Base-by-base conservation (phyloP, 2,888 invertebrate genomes). In the Apodemia hepburni region DNA sequence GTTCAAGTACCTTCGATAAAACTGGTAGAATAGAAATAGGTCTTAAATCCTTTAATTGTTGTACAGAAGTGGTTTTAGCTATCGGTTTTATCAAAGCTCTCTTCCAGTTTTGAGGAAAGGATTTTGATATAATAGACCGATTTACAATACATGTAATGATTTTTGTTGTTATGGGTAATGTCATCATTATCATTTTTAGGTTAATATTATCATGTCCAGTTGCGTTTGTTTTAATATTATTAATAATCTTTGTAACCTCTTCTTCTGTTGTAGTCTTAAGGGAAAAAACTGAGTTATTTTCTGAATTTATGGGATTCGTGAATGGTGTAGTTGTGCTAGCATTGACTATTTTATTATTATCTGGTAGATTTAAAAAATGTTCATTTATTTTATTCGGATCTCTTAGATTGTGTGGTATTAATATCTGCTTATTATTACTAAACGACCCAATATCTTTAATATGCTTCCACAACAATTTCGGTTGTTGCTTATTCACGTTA, bases 301-400 rank as follows among this genome's bases (percentile, higher is more conserved):
- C 72, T 74, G 74, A 1, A 42, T 38, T 0, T 54, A 54, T 6
- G 73, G 74, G 57, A 72, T 71, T 12, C 6, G 6, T n/a, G n/a
- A 7, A n/a, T n/a, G 45, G 7, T n/a, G 11, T 2, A 6, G n/a
- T 45, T n/a, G n/a, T 5, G n/a, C 5, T 45, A n/a, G 5, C n/a
- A 45, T n/a, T 45, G 0, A n/a, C 7, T 45, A 1, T 45, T n/a
- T 45, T 45, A 45, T 45, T 45, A 2, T 3, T 15, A 45, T n/a
- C 17, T 17, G 64, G 64, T 35, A 64, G 51, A 9, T 17, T 65
- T 22, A 60, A 47, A 42, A 67, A 69, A 60, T 62, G 54, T 11
- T 64, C 38, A 22, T 67, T 67, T 17, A 69, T 67, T 29, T 17
- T 57, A n/a, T 67, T 22, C 0, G 69, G 17, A 63, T 33, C 64